phyloP scores from a whole-genome alignment of 2,888 invertebrate species.

The Epinotia demarniana region DNA sequence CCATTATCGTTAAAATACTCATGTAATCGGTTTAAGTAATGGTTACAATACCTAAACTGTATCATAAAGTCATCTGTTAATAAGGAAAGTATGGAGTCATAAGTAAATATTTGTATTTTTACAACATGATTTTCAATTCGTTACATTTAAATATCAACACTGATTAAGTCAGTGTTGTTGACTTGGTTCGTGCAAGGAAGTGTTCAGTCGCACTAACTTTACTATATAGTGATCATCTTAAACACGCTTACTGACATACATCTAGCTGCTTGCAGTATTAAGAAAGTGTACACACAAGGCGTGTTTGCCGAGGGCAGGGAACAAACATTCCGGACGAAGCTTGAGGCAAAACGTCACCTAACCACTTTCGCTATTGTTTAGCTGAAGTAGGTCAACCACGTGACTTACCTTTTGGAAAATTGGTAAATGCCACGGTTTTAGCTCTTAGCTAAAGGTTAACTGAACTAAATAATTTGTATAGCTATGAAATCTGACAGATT shows the following conservation, averaged over 20 bases:
- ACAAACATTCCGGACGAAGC: slow-evolving; percentile 45
- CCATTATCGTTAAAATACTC: too few relatives aligned
- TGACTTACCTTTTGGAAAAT: slow-evolving; percentile 44
- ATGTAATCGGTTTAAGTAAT: too few relatives aligned
- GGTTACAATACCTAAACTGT: too few relatives aligned
- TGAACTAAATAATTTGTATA: neutral
- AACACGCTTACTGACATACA: neutral
- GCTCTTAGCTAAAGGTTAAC: slow-evolving; percentile 6
- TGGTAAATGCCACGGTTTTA: slow-evolving; percentile 26
- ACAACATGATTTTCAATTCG: too few relatives aligned
- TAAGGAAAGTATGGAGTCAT: too few relatives aligned
- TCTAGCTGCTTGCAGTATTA: slow-evolving; percentile 39
- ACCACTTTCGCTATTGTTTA: slow-evolving; percentile 47
- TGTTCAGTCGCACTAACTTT: neutral
- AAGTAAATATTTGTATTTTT: too few relatives aligned
- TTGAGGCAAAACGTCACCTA: slow-evolving; percentile 47
- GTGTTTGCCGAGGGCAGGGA: slow-evolving; percentile 48
- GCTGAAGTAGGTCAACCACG: slow-evolving; percentile 47
- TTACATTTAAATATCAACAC: neutral
- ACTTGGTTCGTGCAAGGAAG: neutral
- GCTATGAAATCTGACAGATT: too few relatives aligned
- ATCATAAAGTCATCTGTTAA: too few relatives aligned
- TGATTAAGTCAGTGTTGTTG: neutral
- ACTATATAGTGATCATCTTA: neutral
- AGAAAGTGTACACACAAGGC: slow-evolving; percentile 45